Base-by-base conservation (phyloP, 2,888 invertebrate genomes). In the Therioaphis trifolii region DNA sequence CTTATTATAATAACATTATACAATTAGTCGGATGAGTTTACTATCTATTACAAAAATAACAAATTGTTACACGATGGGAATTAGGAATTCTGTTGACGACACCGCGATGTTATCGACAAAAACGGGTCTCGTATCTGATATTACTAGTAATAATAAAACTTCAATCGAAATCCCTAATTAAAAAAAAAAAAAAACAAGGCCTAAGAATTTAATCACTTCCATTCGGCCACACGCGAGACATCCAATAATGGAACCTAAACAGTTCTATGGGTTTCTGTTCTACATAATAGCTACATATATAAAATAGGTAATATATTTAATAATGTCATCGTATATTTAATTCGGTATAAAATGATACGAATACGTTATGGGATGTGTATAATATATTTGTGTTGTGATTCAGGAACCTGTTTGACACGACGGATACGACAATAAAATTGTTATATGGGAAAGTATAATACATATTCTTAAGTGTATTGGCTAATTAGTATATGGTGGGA, bases 381-480 rank as follows among this genome's bases (percentile, higher is more conserved):
- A 15, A 15, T 1, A 5, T 46, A 61, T 63, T 76, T n/a, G 61
- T 43, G 52, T 52, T 71, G 21, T 35, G 80, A 46, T 72, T 72
- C 35, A 72, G 80, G 61, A 72, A 72, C 80, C 80, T 72, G 80
- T 80, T 80, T 72, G 63, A 61, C 79, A 49, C 35, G 15, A n/a
- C 49, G 49, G 49, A 76, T 63, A 74, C 63, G 77, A 66, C 63
- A 77, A 77, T 63, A 77, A n/a, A n/a, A n/a, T n/a, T n/a, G 43
- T 46, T 63, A 58, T 58, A 75, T 18, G 61, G 46, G n/a, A 76
- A 63, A 76, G 29, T 21, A 40, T 40, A 46, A 24, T 43, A 58
- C 46, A 43, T 43, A 58, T 35, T 77, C 49, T 21, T 49, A 49
- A 77, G 77, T 77, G 77, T 78, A 68, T 66, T 52, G 66, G 66